A percentile compares a stretch with the other conserved stretches of the same genome.
phyloP scores from a whole-genome alignment of 2,797 vertebrate species.

The Channa striata region DNA sequence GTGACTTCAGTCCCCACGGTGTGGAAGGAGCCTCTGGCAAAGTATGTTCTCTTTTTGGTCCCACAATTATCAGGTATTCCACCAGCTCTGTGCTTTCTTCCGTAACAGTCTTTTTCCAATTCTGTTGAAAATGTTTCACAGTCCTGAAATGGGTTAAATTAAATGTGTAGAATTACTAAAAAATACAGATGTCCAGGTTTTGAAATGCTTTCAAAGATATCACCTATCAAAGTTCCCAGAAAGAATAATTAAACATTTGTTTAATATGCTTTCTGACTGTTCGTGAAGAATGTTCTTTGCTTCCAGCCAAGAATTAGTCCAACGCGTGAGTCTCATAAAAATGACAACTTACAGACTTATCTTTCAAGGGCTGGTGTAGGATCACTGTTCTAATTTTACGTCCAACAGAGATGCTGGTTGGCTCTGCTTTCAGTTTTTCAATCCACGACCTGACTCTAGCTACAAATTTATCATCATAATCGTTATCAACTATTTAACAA shows the following conservation, averaged over 20 bases:
- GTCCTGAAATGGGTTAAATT: background rate
- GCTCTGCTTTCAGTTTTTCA: background rate
- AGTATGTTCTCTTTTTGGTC: conserved; percentile 30
- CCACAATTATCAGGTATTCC: conserved; percentile 25
- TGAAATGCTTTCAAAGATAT: background rate
- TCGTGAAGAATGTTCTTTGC: too few relatives aligned
- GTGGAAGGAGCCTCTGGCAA: conserved; percentile 19
- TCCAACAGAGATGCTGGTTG: background rate
- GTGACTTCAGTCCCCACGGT: conserved; percentile 10
- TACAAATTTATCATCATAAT: background rate
- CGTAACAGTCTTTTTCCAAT: background rate
- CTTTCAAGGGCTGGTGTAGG: too few relatives aligned
- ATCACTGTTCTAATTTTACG: too few relatives aligned
- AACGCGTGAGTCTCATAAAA: too few relatives aligned
- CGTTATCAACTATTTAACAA: background rate
- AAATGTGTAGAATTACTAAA: background rate
- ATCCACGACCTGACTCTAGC: background rate
- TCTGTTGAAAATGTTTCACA: background rate
- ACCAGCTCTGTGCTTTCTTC: background rate
- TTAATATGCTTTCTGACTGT: too few relatives aligned
- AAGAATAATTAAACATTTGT: background rate
- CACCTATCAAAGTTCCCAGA: background rate
- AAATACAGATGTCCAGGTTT: background rate
- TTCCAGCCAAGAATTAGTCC: too few relatives aligned
- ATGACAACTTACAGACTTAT: too few relatives aligned